Evolutionary conservation across 2,797 vertebrate genomes (phyloP).

Genomic region (Scolopax rusticola): DNA sequence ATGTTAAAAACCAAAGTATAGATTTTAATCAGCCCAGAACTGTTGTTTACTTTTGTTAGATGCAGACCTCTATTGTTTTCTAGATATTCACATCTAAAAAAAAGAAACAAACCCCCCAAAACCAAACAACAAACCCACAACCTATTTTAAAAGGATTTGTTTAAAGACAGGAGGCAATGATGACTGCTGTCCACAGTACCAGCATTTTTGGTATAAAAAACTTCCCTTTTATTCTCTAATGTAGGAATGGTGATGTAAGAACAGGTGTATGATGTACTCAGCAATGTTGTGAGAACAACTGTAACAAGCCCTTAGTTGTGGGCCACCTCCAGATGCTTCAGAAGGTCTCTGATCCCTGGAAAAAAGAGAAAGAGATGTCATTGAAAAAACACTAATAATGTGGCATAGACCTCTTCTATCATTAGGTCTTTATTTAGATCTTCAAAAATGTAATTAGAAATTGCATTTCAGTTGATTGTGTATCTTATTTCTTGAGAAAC

Average conservation of each 20-base stretch:
- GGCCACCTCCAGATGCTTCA: background rate
- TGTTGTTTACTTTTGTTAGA: background rate
- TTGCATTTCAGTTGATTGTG: background rate
- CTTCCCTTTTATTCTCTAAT: background rate
- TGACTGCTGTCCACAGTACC: background rate
- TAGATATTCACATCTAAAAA: background rate
- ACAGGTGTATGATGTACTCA: background rate
- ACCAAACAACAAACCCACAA: background rate
- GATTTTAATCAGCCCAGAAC: background rate
- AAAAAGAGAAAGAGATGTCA: background rate
- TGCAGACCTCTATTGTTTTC: background rate
- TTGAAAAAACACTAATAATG: background rate
- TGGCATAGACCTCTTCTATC: background rate
- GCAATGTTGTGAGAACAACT: background rate
- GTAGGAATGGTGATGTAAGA: background rate
- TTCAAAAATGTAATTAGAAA: background rate
- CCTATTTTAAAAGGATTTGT: background rate
- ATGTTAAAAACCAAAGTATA: background rate
- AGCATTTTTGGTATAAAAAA: background rate
- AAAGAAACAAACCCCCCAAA: background rate
- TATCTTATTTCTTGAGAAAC: background rate
- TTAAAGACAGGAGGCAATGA: background rate
- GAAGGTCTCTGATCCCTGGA: background rate
- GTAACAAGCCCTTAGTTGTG: background rate
- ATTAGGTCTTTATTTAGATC: background rate